phyloP scores from a whole-genome alignment of 2,888 invertebrate species.

The Rutpela maculata region DNA sequence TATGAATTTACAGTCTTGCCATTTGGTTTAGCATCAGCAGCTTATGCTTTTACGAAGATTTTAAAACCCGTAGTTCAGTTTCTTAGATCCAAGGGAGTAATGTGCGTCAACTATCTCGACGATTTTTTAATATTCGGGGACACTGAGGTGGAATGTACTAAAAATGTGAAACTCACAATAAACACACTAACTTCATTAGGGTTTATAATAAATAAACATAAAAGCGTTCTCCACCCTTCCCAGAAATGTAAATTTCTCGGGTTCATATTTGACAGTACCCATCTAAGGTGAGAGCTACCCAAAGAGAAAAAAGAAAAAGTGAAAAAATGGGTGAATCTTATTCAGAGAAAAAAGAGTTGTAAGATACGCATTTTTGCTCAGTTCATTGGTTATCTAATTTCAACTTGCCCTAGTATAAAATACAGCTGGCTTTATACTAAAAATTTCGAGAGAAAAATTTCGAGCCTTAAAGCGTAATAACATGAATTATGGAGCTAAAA shows the following conservation, averaged over 20 bases:
- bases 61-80: conserved; percentile 8
- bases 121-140: neutral
- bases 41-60: conserved; percentile 14
- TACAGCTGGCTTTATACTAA: conserved; percentile 8
- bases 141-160: neutral
- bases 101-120: conserved; percentile 13
- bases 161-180: neutral
- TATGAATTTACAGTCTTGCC: conserved; percentile 9
- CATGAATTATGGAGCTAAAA: conserved; percentile 9
- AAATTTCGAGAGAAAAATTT: conserved; percentile 8
- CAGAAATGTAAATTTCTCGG: conserved; percentile 13
- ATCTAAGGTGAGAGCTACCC: neutral
- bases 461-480: conserved; percentile 2
- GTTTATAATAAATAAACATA: conserved; percentile 1
- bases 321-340: neutral
- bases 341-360: neutral
- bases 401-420: conserved; percentile 7
- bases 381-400: conserved; percentile 18
- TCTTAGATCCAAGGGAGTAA: conserved; percentile 3
- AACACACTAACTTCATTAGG: neutral
- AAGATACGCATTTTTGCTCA: conserved; percentile 4
- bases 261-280: neutral
- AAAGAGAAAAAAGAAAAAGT: neutral
- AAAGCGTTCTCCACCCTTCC: conserved; percentile 1
- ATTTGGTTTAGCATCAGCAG: conserved; percentile 6